Conservation (phyloP, 1,140 invertebrate genomes). For the Arion vulgaris region DNA sequence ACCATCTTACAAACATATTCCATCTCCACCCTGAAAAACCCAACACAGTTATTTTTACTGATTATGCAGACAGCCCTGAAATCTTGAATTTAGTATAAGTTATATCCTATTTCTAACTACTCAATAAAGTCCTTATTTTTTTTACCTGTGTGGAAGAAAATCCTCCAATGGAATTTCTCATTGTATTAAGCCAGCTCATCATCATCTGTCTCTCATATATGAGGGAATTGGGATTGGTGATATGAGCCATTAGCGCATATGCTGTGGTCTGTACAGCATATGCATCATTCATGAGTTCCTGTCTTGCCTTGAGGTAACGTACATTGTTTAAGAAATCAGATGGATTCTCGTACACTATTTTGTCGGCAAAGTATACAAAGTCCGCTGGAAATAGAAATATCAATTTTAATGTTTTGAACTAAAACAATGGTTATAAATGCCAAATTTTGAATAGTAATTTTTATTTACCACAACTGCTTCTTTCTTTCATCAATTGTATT, state of each 20-base stretch:
- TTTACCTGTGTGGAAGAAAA: conserved; percentile 91
- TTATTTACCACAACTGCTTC: background rate
- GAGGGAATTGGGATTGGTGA: conserved; percentile 46
- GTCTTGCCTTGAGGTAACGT: conserved; percentile 88
- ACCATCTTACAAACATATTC: too few relatives aligned
- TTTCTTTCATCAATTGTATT: background rate
- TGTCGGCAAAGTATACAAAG: conserved; percentile 65
- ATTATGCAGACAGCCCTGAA: too few relatives aligned
- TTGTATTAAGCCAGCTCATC: conserved; percentile 93
- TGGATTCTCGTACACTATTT: conserved; percentile 62
- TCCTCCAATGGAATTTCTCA: conserved; percentile 89
- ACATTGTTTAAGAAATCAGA: conserved; percentile 75
- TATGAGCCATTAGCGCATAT: conserved; percentile 90
- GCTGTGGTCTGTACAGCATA: conserved; percentile 94
- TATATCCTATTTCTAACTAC: too few relatives aligned
- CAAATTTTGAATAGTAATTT: too few relatives aligned
- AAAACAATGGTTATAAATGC: too few relatives aligned
- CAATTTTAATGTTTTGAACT: background rate
- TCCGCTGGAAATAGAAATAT: conserved; percentile 51
- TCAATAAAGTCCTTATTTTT: too few relatives aligned
- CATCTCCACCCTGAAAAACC: too few relatives aligned
- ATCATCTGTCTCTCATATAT: conserved; percentile 74
- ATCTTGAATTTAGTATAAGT: too few relatives aligned
- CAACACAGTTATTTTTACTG: too few relatives aligned
- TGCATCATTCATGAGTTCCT: conserved; percentile 85